Conservation (phyloP, 2,113 vertebrate species). For the Hyaena hyaena region DNA sequence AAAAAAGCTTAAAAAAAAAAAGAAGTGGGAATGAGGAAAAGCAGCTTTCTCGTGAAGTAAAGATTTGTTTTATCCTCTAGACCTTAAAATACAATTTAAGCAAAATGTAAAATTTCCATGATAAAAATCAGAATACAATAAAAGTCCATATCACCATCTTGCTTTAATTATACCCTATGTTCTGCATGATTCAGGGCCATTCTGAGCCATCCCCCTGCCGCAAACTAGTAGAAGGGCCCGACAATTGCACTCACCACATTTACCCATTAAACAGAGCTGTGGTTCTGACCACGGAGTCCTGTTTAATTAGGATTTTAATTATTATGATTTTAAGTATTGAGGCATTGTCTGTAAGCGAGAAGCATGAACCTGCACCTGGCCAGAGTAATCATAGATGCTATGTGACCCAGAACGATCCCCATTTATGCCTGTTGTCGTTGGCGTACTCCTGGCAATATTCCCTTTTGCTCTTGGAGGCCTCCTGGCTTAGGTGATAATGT, state of each 20-base stretch:
- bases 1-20: not conserved
- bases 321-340: not conserved
- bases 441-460: not conserved
- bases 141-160: slow-evolving; percentile 1
- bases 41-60: slow-evolving; percentile 38
- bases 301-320: not conserved
- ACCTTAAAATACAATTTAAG: slow-evolving; percentile 44
- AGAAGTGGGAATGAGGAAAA: slow-evolving; percentile 56
- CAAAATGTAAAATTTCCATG: slow-evolving; percentile 51
- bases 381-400: not conserved
- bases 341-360: not conserved
- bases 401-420: not conserved
- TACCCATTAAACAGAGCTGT: not conserved
- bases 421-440: not conserved
- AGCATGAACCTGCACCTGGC: not conserved
- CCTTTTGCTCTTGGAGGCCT: not conserved
- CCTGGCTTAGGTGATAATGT: not conserved
- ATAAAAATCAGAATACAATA: slow-evolving; percentile 37
- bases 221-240: not conserved
- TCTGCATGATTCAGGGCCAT: not conserved
- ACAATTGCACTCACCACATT: not conserved
- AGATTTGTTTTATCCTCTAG: slow-evolving; percentile 50
- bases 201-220: not conserved
- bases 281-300: not conserved
- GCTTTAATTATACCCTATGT: slow-evolving; percentile 15